Evolutionary conservation across 2,888 invertebrate genomes (phyloP), one percentile per base, ranked within the genome.

Genomic region (Scaptomyza flava): DNA sequence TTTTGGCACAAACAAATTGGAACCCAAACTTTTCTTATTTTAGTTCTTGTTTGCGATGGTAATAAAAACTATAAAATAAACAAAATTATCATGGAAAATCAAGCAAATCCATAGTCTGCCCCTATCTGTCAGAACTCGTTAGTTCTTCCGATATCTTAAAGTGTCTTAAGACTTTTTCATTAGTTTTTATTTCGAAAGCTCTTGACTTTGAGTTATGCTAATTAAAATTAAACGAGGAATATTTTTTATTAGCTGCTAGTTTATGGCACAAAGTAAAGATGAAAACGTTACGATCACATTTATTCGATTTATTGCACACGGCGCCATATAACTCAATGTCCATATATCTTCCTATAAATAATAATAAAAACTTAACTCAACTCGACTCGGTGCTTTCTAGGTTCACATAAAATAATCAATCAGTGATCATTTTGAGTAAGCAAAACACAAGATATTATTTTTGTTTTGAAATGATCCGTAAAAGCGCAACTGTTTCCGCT

Each of bases 231-330:
- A 61, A 72, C 65, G 69, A 58, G 62, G 30, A 53, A 33, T 7
- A 7, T 6, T 50, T 56, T 79, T 72, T 57, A 79, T 51, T 61
- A 17, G 53, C 31, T 69, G 51, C 42, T 30, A 53, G 14, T 68
- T 46, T 54, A 79, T 59, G 68, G 30, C 42, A 36, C 7, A 14
- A 33, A 2, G 67, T 67, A 67, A 43, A 14, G 6, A 43, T 20
- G 4, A 9, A 9, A n/a, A 20, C 12, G 8, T 17, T 54, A 68
- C 70, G 72, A 64, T 71, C 77, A 65, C 54, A 71, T 70, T 65
- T 56, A 20, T 47, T 42, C 58, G 71, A 84, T 84, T 88, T 88
- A 83, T 81, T 83, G 87, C 87, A 83, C 79, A 81, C 87, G 87
- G 68, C 84, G 81, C 87, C 48, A 65, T 67, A 30, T 43, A 58